These are phyloP conservation scores for Glossosoma conforme DNA, from an alignment of 1,140 invertebrate species.

Conservation along the genomic window DNA sequence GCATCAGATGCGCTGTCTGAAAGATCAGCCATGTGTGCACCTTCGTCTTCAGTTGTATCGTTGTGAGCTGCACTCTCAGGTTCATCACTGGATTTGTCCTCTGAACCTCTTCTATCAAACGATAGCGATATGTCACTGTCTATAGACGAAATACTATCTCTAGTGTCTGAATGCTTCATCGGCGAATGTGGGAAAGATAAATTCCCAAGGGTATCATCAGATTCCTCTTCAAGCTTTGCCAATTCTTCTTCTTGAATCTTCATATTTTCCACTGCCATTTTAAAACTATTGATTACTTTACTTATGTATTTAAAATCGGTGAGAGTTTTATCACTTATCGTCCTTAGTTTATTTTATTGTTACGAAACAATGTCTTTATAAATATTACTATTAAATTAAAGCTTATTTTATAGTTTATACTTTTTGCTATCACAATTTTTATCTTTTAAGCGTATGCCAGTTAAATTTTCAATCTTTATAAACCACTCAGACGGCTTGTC, in stretches of 20 bases:
- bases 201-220: conserved; percentile 16
- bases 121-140: conserved; percentile 59
- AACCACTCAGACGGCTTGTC: no score
- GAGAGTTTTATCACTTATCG: not conserved
- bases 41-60: conserved; percentile 45
- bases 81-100: conserved; percentile 27
- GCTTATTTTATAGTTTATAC: no score
- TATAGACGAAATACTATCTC: conserved; percentile 59
- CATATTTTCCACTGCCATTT: not conserved
- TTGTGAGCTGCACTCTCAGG: conserved; percentile 1
- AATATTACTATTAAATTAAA: conserved; percentile 12
- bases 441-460: no score
- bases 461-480: no score
- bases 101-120: conserved; percentile 47
- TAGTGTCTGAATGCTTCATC: conserved; percentile 48
- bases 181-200: conserved; percentile 10
- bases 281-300: not conserved
- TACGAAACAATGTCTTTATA: conserved; percentile 12
- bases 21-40: conserved; percentile 54
- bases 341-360: not conserved
- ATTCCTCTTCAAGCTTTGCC: conserved; percentile 23
- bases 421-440: no score
- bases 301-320: not conserved
- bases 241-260: conserved; percentile 13
- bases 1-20: conserved; percentile 59